Evolutionary conservation across 2,797 vertebrate species (phyloP).

Genomic region (Smutsia temminckii): DNA sequence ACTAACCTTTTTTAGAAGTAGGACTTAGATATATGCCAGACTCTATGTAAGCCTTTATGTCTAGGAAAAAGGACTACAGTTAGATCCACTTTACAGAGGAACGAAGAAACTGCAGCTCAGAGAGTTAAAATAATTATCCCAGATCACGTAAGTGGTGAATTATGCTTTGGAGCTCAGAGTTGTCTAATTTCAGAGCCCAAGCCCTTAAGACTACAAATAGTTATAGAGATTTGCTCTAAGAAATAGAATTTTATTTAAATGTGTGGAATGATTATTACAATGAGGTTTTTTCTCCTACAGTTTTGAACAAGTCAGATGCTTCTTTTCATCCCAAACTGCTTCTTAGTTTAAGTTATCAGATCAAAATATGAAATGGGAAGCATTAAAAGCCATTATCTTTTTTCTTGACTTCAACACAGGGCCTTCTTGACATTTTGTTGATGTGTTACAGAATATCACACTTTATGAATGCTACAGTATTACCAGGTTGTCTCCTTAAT

Average conservation of each 20-base stretch:
- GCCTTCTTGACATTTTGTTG: not conserved
- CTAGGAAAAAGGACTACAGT: not conserved
- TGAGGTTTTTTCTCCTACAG: not conserved
- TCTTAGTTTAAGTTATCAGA: slow-evolving; percentile 9
- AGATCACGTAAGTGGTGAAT: not conserved
- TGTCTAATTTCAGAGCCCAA: slow-evolving; percentile 7
- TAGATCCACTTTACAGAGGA: not conserved
- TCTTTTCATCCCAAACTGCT: not conserved
- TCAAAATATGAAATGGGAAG: slow-evolving; percentile 6
- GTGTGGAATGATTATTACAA: not conserved
- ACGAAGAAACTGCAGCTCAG: not conserved
- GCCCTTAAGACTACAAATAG: not conserved
- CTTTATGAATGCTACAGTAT: not conserved
- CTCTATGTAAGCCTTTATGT: slow-evolving; percentile 7
- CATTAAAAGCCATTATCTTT: not conserved
- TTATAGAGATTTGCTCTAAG: not conserved
- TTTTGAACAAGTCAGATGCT: slow-evolving; percentile 29
- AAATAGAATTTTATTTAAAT: not conserved
- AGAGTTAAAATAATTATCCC: not conserved
- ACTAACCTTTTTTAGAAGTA: not conserved
- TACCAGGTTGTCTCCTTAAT: not conserved
- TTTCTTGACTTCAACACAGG: not conserved
- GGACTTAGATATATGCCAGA: not conserved
- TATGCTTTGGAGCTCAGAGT: not conserved
- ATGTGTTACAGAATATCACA: not conserved